Evolutionary conservation across 2,888 invertebrate genomes (phyloP).

Genomic region (Campoletis raptor): DNA sequence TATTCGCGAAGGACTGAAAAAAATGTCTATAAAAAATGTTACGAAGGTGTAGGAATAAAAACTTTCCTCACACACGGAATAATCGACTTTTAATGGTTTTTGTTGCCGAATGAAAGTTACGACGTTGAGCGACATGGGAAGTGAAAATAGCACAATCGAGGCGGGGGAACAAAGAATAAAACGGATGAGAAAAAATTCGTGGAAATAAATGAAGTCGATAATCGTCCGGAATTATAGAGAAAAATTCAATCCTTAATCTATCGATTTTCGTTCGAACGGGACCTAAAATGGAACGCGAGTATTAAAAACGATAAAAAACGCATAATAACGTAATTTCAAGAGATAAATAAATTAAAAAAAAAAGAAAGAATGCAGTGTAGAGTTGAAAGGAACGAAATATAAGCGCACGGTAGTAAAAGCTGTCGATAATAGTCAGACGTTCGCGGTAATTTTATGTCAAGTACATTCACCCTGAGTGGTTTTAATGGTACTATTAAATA

Average conservation of each 20-base stretch:
- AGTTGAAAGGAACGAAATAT: not conserved
- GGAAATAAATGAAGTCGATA: constrained; percentile 29
- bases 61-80: not conserved
- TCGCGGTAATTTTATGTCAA: not conserved
- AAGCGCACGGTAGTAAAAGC: not conserved
- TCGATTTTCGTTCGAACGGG: not conserved
- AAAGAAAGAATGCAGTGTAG: not conserved
- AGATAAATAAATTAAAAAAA: not conserved
- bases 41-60: constrained; percentile 3
- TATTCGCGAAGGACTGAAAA: not conserved
- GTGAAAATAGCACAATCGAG: constrained; percentile 40
- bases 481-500: not conserved
- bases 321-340: not conserved
- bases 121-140: constrained; percentile 25
- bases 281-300: not conserved
- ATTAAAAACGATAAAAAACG: constrained; percentile 17
- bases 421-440: constrained; percentile 27
- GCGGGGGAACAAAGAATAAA: constrained; percentile 8
- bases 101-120: not conserved
- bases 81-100: constrained; percentile 29
- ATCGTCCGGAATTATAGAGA: constrained; percentile 12
- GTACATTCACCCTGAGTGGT: not conserved
- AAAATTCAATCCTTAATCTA: not conserved
- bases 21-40: constrained; percentile 4
- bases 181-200: constrained; percentile 18